Evolutionary conservation across 1,140 invertebrate genomes (phyloP), one percentile per base, ranked within the genome.

Genomic region (Temnothorax nylanderi): DNA sequence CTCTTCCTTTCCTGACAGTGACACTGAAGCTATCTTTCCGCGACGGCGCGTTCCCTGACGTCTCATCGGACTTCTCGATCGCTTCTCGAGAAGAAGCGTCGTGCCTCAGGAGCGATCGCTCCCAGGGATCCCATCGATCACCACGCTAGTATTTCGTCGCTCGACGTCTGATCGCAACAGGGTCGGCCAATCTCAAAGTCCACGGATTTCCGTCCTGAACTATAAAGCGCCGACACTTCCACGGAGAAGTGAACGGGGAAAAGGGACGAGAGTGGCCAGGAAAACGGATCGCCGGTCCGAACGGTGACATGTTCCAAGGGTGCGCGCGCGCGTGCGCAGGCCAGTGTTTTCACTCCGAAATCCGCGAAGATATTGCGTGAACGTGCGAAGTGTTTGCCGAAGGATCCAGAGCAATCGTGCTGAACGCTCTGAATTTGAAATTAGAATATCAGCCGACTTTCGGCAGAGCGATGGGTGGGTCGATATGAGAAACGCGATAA

Each of bases 81-180:
- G 34, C 80, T 71, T 47, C 65, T 47, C 34, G 32, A 21, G 47
- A n/a, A 49, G 47, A 41, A 47, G 41, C 69, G 18, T 74, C 54
- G 41, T 62, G 32, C 21, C 26, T 26, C 34, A 74, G 37, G 85
- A 89, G 69, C 75, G 88, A 89, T 89, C 80, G 71, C 18, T 90
- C 56, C 71, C 86, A 74, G 44, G 67, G 74, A 90, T 90, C 80
- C 69, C 88, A 87, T 90, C 88, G 86, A 90, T 90, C 89, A 90
- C 26, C 26, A 34, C 21, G 21, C 18, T 67, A 26, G 58, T 58
- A 44, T 37, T 32, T 60, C 64, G 54, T 67, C 32, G 71, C 21
- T 47, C 82, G 60, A 67, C 49, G 13, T 47, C 60, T 80, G 69
- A 89, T 89, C 82, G 69, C 84, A 72, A 60, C 54, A 85, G 13